Evolutionary conservation across 2,113 vertebrate species (phyloP).

Genomic region (Dipodomys spectabilis): DNA sequence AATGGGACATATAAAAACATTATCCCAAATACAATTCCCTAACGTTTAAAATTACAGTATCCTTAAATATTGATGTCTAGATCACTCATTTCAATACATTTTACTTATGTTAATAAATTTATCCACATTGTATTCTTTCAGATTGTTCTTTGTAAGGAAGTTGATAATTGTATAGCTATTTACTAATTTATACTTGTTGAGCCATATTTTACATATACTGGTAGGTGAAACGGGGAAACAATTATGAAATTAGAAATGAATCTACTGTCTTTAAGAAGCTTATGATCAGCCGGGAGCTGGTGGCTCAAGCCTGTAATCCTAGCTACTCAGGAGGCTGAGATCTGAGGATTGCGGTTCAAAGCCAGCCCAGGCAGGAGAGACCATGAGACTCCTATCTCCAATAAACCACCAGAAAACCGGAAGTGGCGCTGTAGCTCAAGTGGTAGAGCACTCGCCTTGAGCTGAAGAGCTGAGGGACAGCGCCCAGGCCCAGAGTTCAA

Average conservation of each 20-base stretch:
- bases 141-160: not conserved
- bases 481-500: too few species aligned
- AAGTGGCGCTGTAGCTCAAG: too few species aligned
- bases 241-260: not conserved
- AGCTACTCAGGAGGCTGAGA: too few species aligned
- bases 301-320: too few species aligned
- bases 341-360: too few species aligned
- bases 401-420: too few species aligned
- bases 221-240: not conserved
- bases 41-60: not conserved
- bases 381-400: too few species aligned
- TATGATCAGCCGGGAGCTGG: too few species aligned
- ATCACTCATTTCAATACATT: not conserved
- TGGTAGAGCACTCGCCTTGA: too few species aligned
- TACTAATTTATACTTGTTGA: not conserved
- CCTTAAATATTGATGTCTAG: not conserved
- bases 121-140: not conserved
- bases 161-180: conserved; percentile 15
- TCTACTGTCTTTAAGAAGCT: not conserved
- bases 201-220: not conserved
- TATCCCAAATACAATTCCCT: not conserved
- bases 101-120: not conserved
- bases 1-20: not conserved
- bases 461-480: too few species aligned
- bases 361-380: too few species aligned